Evolutionary conservation across 2,113 vertebrate genomes (phyloP).

Genomic region (Psilopsiagon aymara): DNA sequence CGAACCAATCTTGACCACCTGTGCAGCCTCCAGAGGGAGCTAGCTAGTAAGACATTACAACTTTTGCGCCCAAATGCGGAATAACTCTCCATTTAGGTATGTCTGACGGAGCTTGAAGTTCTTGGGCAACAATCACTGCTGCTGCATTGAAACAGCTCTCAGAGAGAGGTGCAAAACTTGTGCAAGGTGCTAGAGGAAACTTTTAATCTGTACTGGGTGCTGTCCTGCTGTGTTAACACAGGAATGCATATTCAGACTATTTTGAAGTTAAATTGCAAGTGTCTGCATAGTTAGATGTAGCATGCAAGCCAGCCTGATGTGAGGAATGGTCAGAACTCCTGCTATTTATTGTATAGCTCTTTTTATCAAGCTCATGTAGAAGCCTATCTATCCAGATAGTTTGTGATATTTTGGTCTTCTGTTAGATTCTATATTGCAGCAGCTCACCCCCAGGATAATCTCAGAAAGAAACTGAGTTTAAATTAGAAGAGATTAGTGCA

Average conservation of each 20-base stretch:
- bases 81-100: fast-evolving
- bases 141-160: not conserved
- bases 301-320: not conserved
- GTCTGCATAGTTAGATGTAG: not conserved
- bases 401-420: not conserved
- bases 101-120: not conserved
- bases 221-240: not conserved
- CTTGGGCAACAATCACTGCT: not conserved
- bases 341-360: not conserved
- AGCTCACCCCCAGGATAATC: not conserved
- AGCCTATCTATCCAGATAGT: not conserved
- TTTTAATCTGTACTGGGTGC: not conserved
- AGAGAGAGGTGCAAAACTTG: not conserved
- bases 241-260: not conserved
- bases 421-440: not conserved
- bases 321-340: not conserved
- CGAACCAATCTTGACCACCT: not conserved
- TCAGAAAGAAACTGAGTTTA: not conserved
- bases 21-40: slow-evolving; percentile 25
- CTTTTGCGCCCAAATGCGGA: not conserved
- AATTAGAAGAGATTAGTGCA: not conserved
- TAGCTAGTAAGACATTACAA: not conserved
- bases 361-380: not conserved
- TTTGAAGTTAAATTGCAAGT: not conserved
- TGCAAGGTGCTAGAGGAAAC: not conserved